phyloP scores from a whole-genome alignment of 2,797 vertebrate genomes.

The Enteromius thamalakanensis region DNA sequence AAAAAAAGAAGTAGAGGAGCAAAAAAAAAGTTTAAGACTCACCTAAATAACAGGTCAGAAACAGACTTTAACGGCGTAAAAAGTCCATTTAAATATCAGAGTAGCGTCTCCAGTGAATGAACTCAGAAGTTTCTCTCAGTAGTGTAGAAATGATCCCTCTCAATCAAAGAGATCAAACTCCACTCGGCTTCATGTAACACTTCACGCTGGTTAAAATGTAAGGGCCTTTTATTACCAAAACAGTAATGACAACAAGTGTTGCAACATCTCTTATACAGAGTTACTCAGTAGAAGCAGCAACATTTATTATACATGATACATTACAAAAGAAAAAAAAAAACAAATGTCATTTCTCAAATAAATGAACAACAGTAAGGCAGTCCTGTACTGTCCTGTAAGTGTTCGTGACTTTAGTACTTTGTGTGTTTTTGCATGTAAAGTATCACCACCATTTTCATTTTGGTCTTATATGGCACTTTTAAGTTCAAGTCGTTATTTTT shows the following conservation, averaged over 20 bases:
- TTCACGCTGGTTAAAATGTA: constrained; percentile 71
- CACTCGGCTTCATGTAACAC: constrained; percentile 56
- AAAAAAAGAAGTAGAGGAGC: neutral
- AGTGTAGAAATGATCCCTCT: constrained; percentile 8
- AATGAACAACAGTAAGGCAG: neutral
- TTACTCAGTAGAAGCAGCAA: constrained; percentile 41
- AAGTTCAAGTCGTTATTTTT: neutral
- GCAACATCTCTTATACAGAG: constrained; percentile 49
- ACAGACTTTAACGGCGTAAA: neutral
- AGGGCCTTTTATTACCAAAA: constrained; percentile 71
- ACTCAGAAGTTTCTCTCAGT: constrained; percentile 11
- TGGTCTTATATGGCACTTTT: neutral
- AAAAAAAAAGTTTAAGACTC: neutral
- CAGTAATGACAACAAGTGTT: constrained; percentile 53
- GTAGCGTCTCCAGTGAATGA: constrained; percentile 4
- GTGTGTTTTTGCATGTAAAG: constrained; percentile 6
- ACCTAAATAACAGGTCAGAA: constrained; percentile 1
- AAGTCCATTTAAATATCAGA: neutral
- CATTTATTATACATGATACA: constrained; percentile 26
- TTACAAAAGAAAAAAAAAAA: constrained; percentile 23
- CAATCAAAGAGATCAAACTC: constrained; percentile 73
- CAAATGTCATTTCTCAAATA: neutral
- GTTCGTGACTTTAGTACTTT: neutral
- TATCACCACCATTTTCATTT: neutral
- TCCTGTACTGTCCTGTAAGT: neutral